Conservation (phyloP, 2,888 invertebrate species). For the Dolomedes plantarius region DNA sequence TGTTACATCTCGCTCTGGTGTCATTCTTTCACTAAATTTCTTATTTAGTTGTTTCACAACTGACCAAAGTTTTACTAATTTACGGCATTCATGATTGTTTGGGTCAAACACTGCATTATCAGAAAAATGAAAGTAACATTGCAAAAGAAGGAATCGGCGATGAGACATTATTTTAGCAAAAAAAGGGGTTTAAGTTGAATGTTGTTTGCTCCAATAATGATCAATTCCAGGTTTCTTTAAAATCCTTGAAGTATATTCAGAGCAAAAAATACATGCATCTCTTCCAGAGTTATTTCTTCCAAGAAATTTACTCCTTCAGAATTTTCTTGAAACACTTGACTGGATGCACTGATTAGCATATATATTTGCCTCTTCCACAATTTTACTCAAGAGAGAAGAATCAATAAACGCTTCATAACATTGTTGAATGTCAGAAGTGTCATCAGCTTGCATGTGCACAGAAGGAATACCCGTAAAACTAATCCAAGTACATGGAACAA, state of each 20-base stretch:
- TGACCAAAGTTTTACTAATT: too few species aligned
- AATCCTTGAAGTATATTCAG: conserved; percentile 29
- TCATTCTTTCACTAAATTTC: too few species aligned
- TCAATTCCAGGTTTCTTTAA: too few species aligned
- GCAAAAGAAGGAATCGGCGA: conserved; percentile 35
- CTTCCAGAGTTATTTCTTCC: conserved; percentile 20
- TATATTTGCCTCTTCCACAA: too few species aligned
- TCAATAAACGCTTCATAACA: conserved; percentile 15
- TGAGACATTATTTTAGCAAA: conserved; percentile 22
- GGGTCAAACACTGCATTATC: too few species aligned
- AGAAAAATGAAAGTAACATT: too few species aligned
- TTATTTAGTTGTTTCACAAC: too few species aligned
- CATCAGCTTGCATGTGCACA: conserved; percentile 6
- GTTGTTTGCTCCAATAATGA: conserved; percentile 11
- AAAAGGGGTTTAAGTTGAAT: conserved; percentile 41
- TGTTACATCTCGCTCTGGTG: too few species aligned
- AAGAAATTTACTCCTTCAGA: conserved; percentile 26
- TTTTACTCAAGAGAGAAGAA: not conserved
- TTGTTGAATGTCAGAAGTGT: conserved; percentile 8
- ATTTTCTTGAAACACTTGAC: conserved; percentile 26
- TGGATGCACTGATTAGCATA: conserved; percentile 35
- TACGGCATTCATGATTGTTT: too few species aligned
- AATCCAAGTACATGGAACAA: conserved; percentile 11
- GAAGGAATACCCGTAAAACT: conserved; percentile 28
- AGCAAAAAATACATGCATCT: conserved; percentile 25